Evolutionary conservation across 2,797 vertebrate genomes (phyloP).

Genomic region (Catharus ustulatus): DNA sequence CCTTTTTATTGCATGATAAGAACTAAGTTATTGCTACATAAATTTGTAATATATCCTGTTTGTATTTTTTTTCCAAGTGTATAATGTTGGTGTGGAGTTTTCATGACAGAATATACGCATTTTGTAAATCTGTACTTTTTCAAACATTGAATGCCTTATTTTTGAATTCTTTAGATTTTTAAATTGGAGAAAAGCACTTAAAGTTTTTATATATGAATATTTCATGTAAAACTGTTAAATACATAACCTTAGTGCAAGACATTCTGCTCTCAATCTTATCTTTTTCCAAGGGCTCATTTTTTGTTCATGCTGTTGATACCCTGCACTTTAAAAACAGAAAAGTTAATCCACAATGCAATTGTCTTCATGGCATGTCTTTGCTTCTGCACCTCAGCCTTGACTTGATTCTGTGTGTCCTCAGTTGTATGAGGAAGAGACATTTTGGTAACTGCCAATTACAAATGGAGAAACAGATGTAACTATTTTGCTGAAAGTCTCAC

Average conservation of each 20-base stretch:
- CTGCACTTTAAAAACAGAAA: not conserved
- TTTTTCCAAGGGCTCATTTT: conserved; percentile 54
- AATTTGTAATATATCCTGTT: conserved; percentile 97
- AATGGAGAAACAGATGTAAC: not conserved
- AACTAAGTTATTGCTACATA: conserved; percentile 99
- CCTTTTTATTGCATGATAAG: conserved; percentile 96
- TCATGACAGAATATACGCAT: conserved; percentile 84
- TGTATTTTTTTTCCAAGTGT: conserved; percentile 88
- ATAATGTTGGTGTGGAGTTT: conserved; percentile 90
- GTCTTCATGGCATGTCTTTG: not conserved
- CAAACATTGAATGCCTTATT: conserved; percentile 85
- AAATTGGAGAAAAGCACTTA: conserved; percentile 84
- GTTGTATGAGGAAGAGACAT: not conserved
- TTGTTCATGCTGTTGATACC: not conserved
- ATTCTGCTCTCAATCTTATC: conserved; percentile 68
- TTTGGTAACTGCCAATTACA: not conserved
- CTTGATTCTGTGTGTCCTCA: not conserved
- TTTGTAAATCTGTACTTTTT: conserved; percentile 87
- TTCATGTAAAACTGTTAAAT: conserved; percentile 85
- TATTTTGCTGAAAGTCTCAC: not conserved
- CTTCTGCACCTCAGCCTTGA: not conserved
- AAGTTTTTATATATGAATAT: conserved; percentile 84
- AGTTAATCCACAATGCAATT: not conserved
- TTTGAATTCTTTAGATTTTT: conserved; percentile 85
- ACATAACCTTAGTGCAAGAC: conserved; percentile 81